These are phyloP conservation scores for Reticulitermes speratus DNA, from an alignment of 1,140 invertebrate species.

Conservation along the genomic window DNA sequence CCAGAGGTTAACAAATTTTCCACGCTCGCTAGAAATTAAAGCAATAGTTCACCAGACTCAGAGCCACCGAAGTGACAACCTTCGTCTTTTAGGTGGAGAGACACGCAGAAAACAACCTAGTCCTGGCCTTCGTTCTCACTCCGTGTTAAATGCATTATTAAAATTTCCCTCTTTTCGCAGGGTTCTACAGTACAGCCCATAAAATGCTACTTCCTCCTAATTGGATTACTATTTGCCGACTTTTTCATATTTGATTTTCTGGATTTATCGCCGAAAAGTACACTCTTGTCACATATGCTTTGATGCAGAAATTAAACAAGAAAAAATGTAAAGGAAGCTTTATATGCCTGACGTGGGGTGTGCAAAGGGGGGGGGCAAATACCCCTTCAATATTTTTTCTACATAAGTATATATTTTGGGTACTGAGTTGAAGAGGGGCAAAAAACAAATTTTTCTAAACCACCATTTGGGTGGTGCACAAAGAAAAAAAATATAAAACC, in stretches of 20 bases:
- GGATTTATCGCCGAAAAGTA: neutral
- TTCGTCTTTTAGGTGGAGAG: neutral
- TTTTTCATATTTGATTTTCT: neutral
- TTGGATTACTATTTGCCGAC: neutral
- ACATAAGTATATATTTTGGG: too few relatives aligned
- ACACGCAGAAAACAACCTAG: neutral
- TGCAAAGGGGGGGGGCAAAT: too few relatives aligned
- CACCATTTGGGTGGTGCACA: too few relatives aligned
- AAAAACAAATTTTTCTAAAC: too few relatives aligned
- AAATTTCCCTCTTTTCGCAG: neutral
- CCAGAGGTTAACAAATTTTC: neutral
- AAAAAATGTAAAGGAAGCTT: too few relatives aligned
- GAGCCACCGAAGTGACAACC: neutral
- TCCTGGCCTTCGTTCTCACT: neutral
- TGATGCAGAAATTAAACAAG: too few relatives aligned
- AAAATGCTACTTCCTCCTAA: neutral
- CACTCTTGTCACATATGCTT: too few relatives aligned
- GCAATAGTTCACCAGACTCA: neutral
- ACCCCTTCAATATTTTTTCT: too few relatives aligned
- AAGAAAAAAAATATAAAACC: too few relatives aligned
- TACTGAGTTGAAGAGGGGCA: too few relatives aligned
- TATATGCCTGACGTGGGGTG: too few relatives aligned
- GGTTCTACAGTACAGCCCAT: neutral
- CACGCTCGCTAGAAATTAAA: neutral
- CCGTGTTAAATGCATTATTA: slow-evolving; percentile 9